Conservation (phyloP, 2,797 vertebrate species). For the Leptoclinus maculatus region DNA sequence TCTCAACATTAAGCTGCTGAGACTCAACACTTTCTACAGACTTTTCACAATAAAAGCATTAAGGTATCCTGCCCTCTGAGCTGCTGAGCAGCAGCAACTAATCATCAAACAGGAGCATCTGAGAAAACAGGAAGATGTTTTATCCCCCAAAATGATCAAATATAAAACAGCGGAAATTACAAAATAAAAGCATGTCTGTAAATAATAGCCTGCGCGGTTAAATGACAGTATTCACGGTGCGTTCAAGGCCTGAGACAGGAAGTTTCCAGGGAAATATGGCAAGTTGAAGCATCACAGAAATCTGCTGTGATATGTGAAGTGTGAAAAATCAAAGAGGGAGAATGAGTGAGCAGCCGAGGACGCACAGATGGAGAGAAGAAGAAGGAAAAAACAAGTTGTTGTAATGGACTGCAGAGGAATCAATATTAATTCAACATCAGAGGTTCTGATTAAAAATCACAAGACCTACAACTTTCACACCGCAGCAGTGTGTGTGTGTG, state of each 20-base stretch:
- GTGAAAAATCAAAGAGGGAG: constrained; percentile 18
- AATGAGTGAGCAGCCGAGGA: background rate
- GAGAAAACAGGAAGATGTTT: background rate
- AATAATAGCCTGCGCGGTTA: background rate
- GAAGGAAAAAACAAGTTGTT: background rate
- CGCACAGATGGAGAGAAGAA: constrained; percentile 7
- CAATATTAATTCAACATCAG: constrained; percentile 47
- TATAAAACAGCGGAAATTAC: background rate
- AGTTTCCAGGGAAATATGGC: background rate
- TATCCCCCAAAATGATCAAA: background rate
- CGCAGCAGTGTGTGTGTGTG: constrained; percentile 12
- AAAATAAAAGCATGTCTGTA: background rate
- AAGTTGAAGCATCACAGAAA: background rate
- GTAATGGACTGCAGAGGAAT: constrained; percentile 30
- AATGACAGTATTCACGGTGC: background rate
- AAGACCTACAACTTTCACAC: constrained; percentile 31
- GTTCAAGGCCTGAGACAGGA: background rate
- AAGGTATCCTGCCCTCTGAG: background rate
- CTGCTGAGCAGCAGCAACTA: background rate
- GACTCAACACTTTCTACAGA: background rate
- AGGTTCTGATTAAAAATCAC: constrained; percentile 42
- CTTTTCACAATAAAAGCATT: background rate
- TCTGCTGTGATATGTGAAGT: background rate
- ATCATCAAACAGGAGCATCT: background rate
- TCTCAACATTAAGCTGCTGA: background rate